phyloP scores from a whole-genome alignment of 2,888 invertebrate species.

The Corythucha ciliata region DNA sequence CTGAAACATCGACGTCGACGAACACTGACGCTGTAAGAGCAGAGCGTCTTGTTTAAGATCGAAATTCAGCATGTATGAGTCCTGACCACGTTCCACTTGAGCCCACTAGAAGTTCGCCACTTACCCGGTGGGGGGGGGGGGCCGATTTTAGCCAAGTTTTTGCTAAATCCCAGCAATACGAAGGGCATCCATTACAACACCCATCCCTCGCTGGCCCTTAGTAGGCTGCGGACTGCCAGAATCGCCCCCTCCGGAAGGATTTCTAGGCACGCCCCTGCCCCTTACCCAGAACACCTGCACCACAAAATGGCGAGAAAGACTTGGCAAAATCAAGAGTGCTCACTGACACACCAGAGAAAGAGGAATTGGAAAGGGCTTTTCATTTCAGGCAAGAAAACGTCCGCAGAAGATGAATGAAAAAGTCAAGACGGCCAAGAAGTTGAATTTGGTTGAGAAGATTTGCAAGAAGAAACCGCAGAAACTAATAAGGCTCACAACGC shows the following conservation, averaged over 20 bases:
- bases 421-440: conserved; percentile 13
- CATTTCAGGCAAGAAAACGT: neutral
- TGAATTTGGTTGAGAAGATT: neutral
- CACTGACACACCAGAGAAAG: conserved; percentile 21
- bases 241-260: no score
- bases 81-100: conserved; percentile 7
- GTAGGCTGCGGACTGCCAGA: no score
- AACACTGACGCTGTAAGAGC: conserved; percentile 1
- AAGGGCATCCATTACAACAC: no score
- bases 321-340: conserved; percentile 14
- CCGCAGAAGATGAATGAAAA: conserved; percentile 10
- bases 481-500: no score
- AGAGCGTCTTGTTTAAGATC: neutral
- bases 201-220: no score
- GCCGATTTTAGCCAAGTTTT: no score
- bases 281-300: conserved; percentile 17
- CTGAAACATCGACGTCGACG: neutral
- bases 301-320: conserved; percentile 17
- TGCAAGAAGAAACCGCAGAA: conserved; percentile 8
- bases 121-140: no score
- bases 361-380: no score
- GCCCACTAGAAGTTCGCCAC: conserved; percentile 17
- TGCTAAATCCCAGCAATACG: no score
- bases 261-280: no score
- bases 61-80: conserved; percentile 11